Evolutionary conservation across 1,140 invertebrate genomes (phyloP).

Genomic region (Neodiprion fabricii): DNA sequence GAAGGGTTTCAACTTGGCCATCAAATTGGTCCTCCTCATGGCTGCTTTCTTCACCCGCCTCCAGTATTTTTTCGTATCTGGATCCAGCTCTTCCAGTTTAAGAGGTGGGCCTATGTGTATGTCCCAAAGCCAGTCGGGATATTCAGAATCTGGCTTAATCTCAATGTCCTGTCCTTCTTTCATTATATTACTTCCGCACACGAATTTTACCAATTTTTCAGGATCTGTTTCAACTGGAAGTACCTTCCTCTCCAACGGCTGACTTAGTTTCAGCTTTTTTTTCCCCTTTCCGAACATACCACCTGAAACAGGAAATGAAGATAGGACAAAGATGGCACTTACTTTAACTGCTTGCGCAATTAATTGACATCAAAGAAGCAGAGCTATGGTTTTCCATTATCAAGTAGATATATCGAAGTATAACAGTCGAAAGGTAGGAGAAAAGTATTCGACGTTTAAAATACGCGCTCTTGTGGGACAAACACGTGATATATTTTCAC

Average conservation of each 20-base stretch:
- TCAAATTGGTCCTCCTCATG: constrained; percentile 68
- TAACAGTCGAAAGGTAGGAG: no score
- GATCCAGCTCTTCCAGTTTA: constrained; percentile 78
- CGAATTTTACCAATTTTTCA: constrained; percentile 76
- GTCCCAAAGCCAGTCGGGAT: constrained; percentile 93
- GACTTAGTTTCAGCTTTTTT: constrained; percentile 67
- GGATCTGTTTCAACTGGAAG: constrained; percentile 88
- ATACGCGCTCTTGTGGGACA: no score
- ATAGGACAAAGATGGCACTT: not conserved
- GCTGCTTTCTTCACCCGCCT: constrained; percentile 67
- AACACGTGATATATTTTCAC: no score
- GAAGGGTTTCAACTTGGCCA: constrained; percentile 65
- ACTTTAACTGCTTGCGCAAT: not conserved
- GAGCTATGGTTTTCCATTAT: no score
- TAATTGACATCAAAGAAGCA: no score
- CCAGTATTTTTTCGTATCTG: constrained; percentile 84
- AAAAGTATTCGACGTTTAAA: no score
- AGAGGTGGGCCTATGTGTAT: constrained; percentile 68
- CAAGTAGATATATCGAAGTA: no score
- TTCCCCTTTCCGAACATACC: constrained; percentile 46
- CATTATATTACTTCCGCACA: constrained; percentile 87
- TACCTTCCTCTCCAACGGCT: constrained; percentile 71
- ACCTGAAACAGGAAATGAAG: not conserved
- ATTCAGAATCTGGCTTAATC: constrained; percentile 85
- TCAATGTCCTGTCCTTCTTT: constrained; percentile 81